phyloP scores from a whole-genome alignment of 2,113 vertebrate genomes.

The Callospermophilus lateralis region DNA sequence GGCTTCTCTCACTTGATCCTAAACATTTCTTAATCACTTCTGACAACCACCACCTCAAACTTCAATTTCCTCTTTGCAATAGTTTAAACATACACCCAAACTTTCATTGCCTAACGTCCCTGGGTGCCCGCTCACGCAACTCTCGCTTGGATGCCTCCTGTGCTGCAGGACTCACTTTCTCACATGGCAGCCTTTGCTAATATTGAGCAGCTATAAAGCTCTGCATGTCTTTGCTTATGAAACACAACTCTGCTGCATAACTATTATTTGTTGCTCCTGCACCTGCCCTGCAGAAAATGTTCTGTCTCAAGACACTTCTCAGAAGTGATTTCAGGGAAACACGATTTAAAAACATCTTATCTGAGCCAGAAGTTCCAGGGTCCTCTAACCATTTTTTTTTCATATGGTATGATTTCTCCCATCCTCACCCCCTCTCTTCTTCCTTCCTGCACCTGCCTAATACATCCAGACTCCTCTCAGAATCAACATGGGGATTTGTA shows the following conservation, averaged over 20 bases:
- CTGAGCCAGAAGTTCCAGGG: not conserved
- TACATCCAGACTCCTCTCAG: not conserved
- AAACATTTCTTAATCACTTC: not conserved
- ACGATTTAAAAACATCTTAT: not conserved
- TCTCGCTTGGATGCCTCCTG: not conserved
- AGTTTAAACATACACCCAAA: not conserved
- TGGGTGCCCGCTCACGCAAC: not conserved
- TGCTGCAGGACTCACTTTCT: not conserved
- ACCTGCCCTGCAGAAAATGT: not conserved
- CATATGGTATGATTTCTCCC: not conserved
- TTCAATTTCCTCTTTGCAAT: not conserved
- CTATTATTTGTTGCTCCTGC: not conserved
- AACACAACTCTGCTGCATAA: not conserved
- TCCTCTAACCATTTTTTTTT: not conserved
- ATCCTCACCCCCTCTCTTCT: not conserved
- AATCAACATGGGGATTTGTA: not conserved
- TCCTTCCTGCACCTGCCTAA: not conserved
- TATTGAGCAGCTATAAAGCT: not conserved
- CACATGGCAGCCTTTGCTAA: not conserved
- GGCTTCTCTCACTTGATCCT: not conserved
- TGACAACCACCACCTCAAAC: not conserved
- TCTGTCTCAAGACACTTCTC: not conserved
- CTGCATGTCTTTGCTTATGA: not conserved
- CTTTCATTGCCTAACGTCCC: not conserved
- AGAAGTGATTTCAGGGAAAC: not conserved